Percentiles rank a stretch among this genome's conserved stretches.
phyloP scores from a whole-genome alignment of 1,140 invertebrate genomes.

The Helicoverpa zea region DNA sequence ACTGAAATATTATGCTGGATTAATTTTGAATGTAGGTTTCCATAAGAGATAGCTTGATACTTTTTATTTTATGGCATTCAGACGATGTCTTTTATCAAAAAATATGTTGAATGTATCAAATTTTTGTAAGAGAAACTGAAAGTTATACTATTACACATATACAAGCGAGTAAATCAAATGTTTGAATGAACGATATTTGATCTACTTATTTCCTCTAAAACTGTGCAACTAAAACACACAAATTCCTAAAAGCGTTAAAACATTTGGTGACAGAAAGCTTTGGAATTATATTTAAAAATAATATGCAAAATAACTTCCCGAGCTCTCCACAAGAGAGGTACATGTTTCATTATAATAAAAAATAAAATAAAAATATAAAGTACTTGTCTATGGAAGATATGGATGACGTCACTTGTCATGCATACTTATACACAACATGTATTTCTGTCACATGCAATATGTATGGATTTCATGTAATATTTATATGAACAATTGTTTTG shows the following conservation, averaged over 20 bases:
- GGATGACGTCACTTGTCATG: constrained; percentile 77
- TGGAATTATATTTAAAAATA: constrained; percentile 66
- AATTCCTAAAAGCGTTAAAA: constrained; percentile 69
- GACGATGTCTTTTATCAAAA: neutral
- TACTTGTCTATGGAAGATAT: constrained; percentile 56
- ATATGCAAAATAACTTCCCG: constrained; percentile 77
- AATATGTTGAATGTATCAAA: neutral
- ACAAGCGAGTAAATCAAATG: constrained; percentile 32
- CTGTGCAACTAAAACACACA: constrained; percentile 59
- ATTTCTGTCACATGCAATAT: constrained; percentile 82
- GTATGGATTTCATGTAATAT: constrained; percentile 44
- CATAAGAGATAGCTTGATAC: too few species aligned
- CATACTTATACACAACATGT: constrained; percentile 65
- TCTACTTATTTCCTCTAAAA: constrained; percentile 38
- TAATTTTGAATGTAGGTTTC: too few species aligned
- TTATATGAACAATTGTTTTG: constrained; percentile 29
- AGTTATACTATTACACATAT: constrained; percentile 24
- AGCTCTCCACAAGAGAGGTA: constrained; percentile 86
- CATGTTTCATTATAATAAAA: constrained; percentile 70
- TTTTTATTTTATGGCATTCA: neutral
- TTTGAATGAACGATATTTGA: constrained; percentile 23
- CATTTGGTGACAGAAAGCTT: constrained; percentile 78
- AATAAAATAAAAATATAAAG: constrained; percentile 63
- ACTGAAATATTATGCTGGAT: too few species aligned
- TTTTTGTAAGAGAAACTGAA: constrained; percentile 43